phyloP scores from a whole-genome alignment of 2,797 vertebrate genomes.

The Lagocephalus sceleratus region DNA sequence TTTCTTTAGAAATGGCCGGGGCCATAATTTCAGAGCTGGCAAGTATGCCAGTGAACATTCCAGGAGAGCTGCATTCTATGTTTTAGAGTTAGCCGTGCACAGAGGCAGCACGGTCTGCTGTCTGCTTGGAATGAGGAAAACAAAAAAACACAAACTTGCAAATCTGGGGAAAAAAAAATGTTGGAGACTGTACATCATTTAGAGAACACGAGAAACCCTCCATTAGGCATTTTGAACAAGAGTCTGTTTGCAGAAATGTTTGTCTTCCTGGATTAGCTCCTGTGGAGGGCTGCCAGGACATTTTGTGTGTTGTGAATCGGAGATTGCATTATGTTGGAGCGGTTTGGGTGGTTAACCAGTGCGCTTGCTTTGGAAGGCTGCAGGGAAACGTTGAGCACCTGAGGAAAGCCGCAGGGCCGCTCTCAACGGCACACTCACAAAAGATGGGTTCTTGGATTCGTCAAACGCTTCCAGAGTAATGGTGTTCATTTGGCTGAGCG shows the following conservation, averaged over 20 bases:
- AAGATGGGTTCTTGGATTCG: constrained; percentile 31
- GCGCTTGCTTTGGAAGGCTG: constrained; percentile 62
- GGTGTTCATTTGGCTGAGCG: constrained; percentile 44
- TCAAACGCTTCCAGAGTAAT: constrained; percentile 39
- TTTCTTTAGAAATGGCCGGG: constrained; percentile 68
- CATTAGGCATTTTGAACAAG: constrained; percentile 61
- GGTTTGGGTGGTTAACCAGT: constrained; percentile 73
- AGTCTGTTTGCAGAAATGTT: constrained; percentile 64
- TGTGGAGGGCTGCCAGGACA: constrained; percentile 63
- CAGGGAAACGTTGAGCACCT: constrained; percentile 68
- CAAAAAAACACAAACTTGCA: constrained; percentile 36
- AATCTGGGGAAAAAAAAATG: constrained; percentile 38
- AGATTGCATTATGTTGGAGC: constrained; percentile 71
- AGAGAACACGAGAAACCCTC: constrained; percentile 59
- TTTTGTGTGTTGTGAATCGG: constrained; percentile 68
- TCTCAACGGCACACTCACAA: constrained; percentile 45
- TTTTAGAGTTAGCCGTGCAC: too few species aligned
- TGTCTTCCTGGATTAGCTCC: constrained; percentile 68
- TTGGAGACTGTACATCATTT: constrained; percentile 34
- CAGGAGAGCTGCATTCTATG: constrained; percentile 59
- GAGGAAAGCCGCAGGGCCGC: constrained; percentile 64
- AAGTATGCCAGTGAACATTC: constrained; percentile 63
- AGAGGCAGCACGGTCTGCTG: constrained; percentile 50
- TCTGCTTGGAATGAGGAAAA: constrained; percentile 51
- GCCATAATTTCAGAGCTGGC: constrained; percentile 67